Base-by-base conservation (phyloP, 1,140 invertebrate species). In the Papilio helenus region DNA sequence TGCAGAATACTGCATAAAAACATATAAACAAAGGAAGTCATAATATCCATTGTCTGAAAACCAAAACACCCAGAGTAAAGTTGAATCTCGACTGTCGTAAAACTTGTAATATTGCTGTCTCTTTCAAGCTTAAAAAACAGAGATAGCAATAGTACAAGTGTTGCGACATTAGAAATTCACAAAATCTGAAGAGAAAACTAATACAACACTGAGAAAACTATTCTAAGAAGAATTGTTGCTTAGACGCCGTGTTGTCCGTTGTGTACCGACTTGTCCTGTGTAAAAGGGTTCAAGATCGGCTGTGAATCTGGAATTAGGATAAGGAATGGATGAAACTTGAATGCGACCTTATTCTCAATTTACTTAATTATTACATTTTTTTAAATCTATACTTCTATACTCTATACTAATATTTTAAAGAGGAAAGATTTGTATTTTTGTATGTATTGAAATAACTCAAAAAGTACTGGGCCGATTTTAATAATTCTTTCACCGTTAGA, bases 281-380 rank as follows among this genome's bases (percentile, higher is more conserved):
- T 91, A 90, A 72, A 79, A 92, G 89, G 92, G 82, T 92, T 93
- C 92, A 94, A 93, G 92, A 87, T 76, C 91, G 90, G 93, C 81
- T 80, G 49, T 83, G 82, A 82, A 86, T 65, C 58, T 74, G 72
- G 73, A 71, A 72, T 85, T n/a, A n/a, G 76, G 80, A 82, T 78
- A 42, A 80, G 68, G 79, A 79, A 81, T 80, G 46, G 72, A 81
- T 79, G 26, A 26, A 26, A 49, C 44, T 20, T 65, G 29, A 58
- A 44, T 44, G 55, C 55, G 76, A 77, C 76, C 46, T 26, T 72
- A 2, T 4, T 23, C 29, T 65, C n/a, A 29, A 34, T 12, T 16
- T 29, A 14, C 61, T 9, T 20, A 18, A 49, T 18, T 20, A 18
- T 55, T 20, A 9, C 1, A 55, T 0, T 7, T 39, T 39, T 39